Percentiles rank a stretch among this genome's conserved stretches.
Conservation (phyloP, 2,888 invertebrate species). For the Limenitis camilla region DNA sequence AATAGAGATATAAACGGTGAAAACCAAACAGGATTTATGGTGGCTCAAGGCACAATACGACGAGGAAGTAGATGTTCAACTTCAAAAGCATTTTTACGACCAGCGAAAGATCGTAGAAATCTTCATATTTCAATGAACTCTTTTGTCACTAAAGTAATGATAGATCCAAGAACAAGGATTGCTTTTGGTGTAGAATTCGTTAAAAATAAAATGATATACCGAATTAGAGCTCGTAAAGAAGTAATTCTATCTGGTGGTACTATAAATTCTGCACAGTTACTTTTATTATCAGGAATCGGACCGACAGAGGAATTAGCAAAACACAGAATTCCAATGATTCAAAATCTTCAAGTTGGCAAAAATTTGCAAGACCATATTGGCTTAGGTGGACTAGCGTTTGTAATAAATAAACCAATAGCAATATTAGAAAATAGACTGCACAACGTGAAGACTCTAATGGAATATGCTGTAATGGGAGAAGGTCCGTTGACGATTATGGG, state of each 20-base stretch:
- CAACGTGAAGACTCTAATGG: conserved; percentile 84
- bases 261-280: conserved; percentile 92
- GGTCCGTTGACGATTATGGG: conserved; percentile 91
- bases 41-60: conserved; percentile 86
- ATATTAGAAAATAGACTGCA: conserved; percentile 87
- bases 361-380: conserved; percentile 94
- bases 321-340: conserved; percentile 84
- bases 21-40: conserved; percentile 90
- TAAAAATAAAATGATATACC: conserved; percentile 80
- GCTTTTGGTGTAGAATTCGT: conserved; percentile 90
- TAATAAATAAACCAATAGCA: conserved; percentile 84
- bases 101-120: conserved; percentile 85
- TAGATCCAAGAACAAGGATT: conserved; percentile 81
- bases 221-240: conserved; percentile 86
- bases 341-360: conserved; percentile 87
- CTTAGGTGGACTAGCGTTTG: conserved; percentile 87
- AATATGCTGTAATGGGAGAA: conserved; percentile 87
- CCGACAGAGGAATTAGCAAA: conserved; percentile 81
- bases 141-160: conserved; percentile 83
- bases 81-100: conserved; percentile 89
- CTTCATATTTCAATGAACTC: conserved; percentile 89
- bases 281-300: conserved; percentile 95
- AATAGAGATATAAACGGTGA: conserved; percentile 92
- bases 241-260: conserved; percentile 93
- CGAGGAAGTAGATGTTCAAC: conserved; percentile 91